These are phyloP conservation scores for Charaxes varanes DNA, from an alignment of 1,140 invertebrate species.

Conservation along the genomic window DNA sequence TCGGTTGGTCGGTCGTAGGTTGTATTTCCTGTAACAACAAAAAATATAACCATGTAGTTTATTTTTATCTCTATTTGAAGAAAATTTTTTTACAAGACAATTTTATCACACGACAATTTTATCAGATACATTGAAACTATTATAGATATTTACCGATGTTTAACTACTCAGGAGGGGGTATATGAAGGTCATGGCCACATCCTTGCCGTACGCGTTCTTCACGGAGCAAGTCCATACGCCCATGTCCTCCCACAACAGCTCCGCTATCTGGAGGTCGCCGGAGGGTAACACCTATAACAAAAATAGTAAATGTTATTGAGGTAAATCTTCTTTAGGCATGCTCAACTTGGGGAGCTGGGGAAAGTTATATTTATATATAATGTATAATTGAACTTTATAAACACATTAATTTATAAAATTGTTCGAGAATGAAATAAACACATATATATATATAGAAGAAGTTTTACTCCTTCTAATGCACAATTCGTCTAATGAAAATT, in stretches of 20 bases:
- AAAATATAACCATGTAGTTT: slow-evolving; percentile 1
- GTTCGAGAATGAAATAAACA: too few relatives aligned
- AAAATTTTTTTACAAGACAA: not conserved
- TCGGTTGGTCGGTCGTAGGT: slow-evolving; percentile 5
- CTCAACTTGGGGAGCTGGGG: too few relatives aligned
- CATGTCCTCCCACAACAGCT: slow-evolving; percentile 86
- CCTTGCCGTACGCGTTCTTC: slow-evolving; percentile 79
- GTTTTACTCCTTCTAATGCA: too few relatives aligned
- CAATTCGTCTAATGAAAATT: too few relatives aligned
- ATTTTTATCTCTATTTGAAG: not conserved
- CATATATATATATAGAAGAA: too few relatives aligned
- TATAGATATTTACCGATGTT: slow-evolving; percentile 22
- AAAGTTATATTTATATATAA: too few relatives aligned
- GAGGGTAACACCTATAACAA: slow-evolving; percentile 75
- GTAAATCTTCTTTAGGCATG: too few relatives aligned
- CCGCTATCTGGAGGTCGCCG: slow-evolving; percentile 83
- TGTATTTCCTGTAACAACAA: slow-evolving; percentile 6
- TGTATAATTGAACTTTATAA: too few relatives aligned
- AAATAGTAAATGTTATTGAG: not conserved
- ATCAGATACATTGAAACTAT: too few relatives aligned
- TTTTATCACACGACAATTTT: too few relatives aligned
- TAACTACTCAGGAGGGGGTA: slow-evolving; percentile 77
- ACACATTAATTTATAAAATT: too few relatives aligned
- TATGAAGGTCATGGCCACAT: slow-evolving; percentile 81
- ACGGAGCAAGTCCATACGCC: slow-evolving; percentile 85